phyloP scores from a whole-genome alignment of 2,113 vertebrate species.

The Lycocorax pyrrhopterus region DNA sequence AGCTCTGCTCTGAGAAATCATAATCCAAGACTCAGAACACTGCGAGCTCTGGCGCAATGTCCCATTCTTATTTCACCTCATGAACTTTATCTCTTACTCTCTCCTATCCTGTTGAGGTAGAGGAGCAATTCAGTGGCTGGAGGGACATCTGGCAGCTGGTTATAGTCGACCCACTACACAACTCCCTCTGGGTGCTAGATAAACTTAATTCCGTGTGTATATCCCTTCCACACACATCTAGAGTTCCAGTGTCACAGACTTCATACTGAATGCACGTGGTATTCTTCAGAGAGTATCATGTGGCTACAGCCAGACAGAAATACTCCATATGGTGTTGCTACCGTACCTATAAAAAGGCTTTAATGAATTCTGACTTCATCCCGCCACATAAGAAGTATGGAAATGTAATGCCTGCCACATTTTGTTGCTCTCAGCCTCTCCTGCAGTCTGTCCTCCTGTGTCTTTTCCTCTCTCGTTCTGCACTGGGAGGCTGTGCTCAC shows the following conservation, averaged over 20 bases:
- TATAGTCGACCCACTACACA: neutral
- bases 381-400: neutral
- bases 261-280: neutral
- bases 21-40: too few species aligned
- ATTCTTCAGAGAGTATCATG: neutral
- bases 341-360: conserved; percentile 40
- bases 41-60: too few species aligned
- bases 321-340: conserved; percentile 48
- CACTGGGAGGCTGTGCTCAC: neutral
- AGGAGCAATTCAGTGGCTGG: neutral
- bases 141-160: neutral
- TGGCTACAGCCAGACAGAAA: neutral
- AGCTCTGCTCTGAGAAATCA: too few species aligned
- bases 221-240: neutral
- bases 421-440: conserved; percentile 8
- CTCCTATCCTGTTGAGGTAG: neutral
- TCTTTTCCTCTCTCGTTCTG: neutral
- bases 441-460: neutral
- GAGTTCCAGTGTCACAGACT: neutral
- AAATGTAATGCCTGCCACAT: conserved; percentile 32
- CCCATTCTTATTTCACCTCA: neutral
- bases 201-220: neutral
- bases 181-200: neutral
- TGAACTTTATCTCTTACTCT: neutral
- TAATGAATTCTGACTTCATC: conserved; percentile 53